Conservation (phyloP, 2,888 invertebrate genomes). For the Tromatobia lineatoria region DNA sequence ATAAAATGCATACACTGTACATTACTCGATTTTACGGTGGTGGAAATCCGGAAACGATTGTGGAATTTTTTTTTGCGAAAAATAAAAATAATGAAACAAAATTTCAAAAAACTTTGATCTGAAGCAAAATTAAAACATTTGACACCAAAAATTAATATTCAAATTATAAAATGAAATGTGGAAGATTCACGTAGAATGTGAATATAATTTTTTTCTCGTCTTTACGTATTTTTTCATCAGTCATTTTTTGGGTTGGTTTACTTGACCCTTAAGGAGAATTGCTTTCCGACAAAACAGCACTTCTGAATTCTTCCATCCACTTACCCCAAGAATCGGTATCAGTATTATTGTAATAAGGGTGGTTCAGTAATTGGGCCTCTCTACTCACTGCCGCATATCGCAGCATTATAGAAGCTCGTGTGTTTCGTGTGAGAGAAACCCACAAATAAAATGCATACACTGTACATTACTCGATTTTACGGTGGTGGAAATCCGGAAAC, state of each 20-base stretch:
- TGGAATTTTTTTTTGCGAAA: too few relatives aligned
- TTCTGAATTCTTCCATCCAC: neutral
- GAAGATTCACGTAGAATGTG: too few relatives aligned
- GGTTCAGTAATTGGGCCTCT: conserved; percentile 34
- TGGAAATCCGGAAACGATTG: neutral
- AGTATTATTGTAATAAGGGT: conserved; percentile 13
- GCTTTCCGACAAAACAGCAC: neutral
- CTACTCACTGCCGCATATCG: neutral
- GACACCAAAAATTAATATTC: too few relatives aligned
- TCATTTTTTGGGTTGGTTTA: neutral
- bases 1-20: conserved; percentile 11
- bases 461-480: conserved; percentile 48
- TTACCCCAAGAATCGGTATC: neutral
- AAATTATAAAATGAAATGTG: too few relatives aligned
- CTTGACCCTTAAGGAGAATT: neutral
- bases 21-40: conserved; percentile 43
- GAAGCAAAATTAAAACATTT: too few relatives aligned
- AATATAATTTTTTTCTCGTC: too few relatives aligned
- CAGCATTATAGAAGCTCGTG: conserved; percentile 14
- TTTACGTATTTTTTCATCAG: neutral
- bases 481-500: neutral
- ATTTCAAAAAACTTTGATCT: too few relatives aligned
- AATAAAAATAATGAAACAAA: too few relatives aligned
- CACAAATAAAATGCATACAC: conserved; percentile 13
- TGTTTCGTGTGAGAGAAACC: conserved; percentile 33